phyloP scores from a whole-genome alignment of 2,797 vertebrate genomes.

The Luscinia megarhynchos region DNA sequence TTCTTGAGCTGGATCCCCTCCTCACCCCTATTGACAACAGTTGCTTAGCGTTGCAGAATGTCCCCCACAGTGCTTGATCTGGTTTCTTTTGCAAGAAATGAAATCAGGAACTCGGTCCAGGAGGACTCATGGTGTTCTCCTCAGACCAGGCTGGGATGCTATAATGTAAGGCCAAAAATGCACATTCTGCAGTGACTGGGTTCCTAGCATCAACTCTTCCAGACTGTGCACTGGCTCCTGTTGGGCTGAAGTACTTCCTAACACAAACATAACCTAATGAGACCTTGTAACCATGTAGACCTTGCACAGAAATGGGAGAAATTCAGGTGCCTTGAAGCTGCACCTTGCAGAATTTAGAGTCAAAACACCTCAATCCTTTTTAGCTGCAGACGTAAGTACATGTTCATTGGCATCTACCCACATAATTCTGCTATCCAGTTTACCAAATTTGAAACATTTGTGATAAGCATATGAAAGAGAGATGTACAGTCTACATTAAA shows the following conservation, averaged over 20 bases:
- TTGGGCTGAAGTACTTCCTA: background rate
- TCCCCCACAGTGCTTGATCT: background rate
- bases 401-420: background rate
- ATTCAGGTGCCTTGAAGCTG: background rate
- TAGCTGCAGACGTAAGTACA: background rate
- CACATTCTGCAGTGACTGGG: background rate
- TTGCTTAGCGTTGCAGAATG: background rate
- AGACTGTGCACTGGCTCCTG: background rate
- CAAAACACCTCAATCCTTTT: background rate
- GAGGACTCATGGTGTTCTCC: background rate
- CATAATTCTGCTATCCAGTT: background rate
- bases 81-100: background rate
- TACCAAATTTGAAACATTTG: background rate
- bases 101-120: background rate
- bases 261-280: background rate
- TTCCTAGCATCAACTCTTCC: background rate
- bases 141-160: background rate
- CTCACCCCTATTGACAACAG: background rate
- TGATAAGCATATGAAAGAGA: background rate
- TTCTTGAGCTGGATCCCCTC: background rate
- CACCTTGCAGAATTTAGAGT: background rate
- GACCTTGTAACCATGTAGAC: background rate
- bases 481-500: conserved; percentile 23
- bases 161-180: background rate
- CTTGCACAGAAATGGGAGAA: background rate